Evolutionary conservation across 64 coral and sea anemone genomes (phyloP).

Genomic region (Acropora tenuis): DNA sequence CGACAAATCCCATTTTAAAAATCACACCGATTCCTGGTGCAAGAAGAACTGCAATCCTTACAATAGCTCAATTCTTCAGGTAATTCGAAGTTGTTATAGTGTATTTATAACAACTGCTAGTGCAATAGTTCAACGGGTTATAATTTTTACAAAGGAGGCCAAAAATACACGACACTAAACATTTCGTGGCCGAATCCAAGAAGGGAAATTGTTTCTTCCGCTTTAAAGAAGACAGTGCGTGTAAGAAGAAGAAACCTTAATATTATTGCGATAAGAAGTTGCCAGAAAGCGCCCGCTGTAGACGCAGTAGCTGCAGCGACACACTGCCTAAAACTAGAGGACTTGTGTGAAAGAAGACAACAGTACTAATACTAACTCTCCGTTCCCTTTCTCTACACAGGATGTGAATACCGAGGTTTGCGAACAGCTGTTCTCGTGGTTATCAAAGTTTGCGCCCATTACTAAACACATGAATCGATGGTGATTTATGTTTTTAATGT

Average conservation of each 20-base stretch:
- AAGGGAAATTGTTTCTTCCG: background rate
- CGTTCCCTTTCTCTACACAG: background rate
- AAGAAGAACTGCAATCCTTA: conserved; percentile 4
- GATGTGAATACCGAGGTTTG: background rate
- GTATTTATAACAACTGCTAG: background rate
- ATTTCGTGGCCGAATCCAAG: background rate
- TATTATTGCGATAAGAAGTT: background rate
- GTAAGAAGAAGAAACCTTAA: background rate
- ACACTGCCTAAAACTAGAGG: background rate
- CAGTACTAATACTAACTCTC: background rate
- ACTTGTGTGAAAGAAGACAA: background rate
- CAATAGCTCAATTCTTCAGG: conserved; percentile 4
- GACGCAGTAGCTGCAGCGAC: background rate
- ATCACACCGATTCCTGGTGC: conserved; percentile 36
- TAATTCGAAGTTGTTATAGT: background rate
- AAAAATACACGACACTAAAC: background rate
- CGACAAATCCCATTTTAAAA: conserved; percentile 12
- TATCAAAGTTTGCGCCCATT: background rate
- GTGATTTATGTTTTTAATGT: background rate
- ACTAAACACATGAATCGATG: background rate
- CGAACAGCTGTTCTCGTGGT: background rate
- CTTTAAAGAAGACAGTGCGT: background rate
- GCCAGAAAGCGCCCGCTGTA: background rate
- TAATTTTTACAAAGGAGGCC: background rate
- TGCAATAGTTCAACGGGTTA: background rate